phyloP scores from a whole-genome alignment of 1,140 invertebrate genomes.

The Grapholita molesta region DNA sequence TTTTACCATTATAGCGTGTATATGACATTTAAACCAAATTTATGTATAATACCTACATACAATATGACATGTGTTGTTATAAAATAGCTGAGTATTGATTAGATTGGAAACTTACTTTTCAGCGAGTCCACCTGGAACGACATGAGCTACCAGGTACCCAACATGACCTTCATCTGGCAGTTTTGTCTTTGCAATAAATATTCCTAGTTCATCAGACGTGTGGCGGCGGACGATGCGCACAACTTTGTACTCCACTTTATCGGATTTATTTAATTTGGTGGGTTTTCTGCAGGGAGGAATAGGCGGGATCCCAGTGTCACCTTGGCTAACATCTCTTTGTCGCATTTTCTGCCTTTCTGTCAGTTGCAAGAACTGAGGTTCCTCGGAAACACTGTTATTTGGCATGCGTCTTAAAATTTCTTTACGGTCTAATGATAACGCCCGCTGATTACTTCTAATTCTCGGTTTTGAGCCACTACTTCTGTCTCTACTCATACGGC shows the following conservation, averaged over 20 bases:
- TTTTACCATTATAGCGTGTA: too few species aligned
- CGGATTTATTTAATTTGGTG: conserved; percentile 56
- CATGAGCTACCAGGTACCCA: conserved; percentile 90
- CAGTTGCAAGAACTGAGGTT: conserved; percentile 65
- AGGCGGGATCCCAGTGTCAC: conserved; percentile 66
- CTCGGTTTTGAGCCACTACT: conserved; percentile 52
- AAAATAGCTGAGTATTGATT: too few species aligned
- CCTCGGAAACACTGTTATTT: conserved; percentile 53
- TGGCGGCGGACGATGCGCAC: conserved; percentile 83
- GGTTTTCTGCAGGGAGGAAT: conserved; percentile 73
- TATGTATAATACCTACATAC: too few species aligned
- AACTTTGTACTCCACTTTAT: conserved; percentile 79
- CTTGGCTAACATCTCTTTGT: conserved; percentile 60
- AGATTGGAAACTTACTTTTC: conserved; percentile 80
- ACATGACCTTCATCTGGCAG: conserved; percentile 82
- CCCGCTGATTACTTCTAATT: conserved; percentile 69
- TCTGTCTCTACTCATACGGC: conserved; percentile 62
- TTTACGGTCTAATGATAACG: conserved; percentile 75
- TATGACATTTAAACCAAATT: too few species aligned
- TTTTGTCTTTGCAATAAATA: conserved; percentile 89
- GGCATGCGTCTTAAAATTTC: conserved; percentile 76
- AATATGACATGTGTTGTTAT: too few species aligned
- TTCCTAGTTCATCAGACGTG: conserved; percentile 86
- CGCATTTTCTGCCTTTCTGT: conserved; percentile 72
- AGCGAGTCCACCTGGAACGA: conserved; percentile 88